Percentiles rank a stretch among this genome's conserved stretches.
Evolutionary conservation across 1,140 invertebrate genomes (phyloP).

Genomic region (Heliconius melpomene): DNA sequence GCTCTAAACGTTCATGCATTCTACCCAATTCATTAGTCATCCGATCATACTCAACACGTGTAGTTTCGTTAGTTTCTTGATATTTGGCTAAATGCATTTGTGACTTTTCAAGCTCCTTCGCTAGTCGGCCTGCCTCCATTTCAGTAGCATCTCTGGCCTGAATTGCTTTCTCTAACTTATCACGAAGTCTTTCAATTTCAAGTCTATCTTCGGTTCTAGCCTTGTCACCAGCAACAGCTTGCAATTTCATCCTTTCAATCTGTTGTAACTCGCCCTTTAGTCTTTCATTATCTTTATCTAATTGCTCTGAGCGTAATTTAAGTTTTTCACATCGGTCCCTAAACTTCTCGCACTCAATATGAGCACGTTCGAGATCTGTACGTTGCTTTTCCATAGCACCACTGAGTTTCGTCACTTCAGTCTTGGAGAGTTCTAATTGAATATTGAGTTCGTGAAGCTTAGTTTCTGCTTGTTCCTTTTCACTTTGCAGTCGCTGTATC

Average conservation of each 20-base stretch:
- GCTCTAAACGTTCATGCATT: conserved; percentile 89
- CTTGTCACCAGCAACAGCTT: conserved; percentile 83
- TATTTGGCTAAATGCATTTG: conserved; percentile 90
- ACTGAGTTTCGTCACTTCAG: conserved; percentile 88
- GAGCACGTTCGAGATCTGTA: conserved; percentile 88
- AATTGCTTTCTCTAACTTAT: conserved; percentile 92
- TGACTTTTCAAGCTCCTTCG: conserved; percentile 93
- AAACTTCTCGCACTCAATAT: conserved; percentile 93
- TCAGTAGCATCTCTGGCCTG: conserved; percentile 90
- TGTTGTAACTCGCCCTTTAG: conserved; percentile 86
- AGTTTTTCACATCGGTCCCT: conserved; percentile 92
- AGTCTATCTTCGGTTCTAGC: conserved; percentile 82
- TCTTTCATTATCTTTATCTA: conserved; percentile 89
- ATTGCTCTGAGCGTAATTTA: conserved; percentile 84
- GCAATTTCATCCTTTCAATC: conserved; percentile 85
- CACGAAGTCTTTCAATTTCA: conserved; percentile 91
- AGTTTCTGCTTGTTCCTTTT: conserved; percentile 87
- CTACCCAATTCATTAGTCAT: conserved; percentile 89
- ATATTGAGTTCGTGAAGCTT: conserved; percentile 89
- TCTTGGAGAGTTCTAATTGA: conserved; percentile 89
- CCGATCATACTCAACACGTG: conserved; percentile 91
- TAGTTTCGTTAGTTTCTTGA: conserved; percentile 89
- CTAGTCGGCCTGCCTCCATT: conserved; percentile 90
- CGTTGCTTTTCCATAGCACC: conserved; percentile 89
- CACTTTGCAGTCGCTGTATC: conserved; percentile 85